Percentiles rank a stretch among this genome's conserved stretches.
Evolutionary conservation across 2,113 vertebrate species (phyloP).

Genomic region (Prinia subflava): DNA sequence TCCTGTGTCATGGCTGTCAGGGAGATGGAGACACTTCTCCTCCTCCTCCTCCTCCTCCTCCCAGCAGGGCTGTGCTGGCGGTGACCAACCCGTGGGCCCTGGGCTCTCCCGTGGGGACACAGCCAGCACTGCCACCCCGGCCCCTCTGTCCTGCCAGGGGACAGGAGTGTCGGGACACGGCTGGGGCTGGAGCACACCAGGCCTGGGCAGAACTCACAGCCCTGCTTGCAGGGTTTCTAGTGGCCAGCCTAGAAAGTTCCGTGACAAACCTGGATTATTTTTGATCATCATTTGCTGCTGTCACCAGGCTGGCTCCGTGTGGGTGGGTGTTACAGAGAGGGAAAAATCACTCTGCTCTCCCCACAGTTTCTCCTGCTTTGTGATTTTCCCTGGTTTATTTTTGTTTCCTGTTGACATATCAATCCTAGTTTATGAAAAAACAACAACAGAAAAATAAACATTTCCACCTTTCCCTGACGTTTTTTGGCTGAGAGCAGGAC

Average conservation of each 20-base stretch:
- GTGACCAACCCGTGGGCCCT: too few species aligned
- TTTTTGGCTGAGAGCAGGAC: background rate
- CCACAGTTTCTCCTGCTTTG: background rate
- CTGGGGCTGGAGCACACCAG: background rate
- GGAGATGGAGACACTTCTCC: background rate
- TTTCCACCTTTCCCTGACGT: background rate
- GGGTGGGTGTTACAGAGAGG: background rate
- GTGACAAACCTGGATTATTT: background rate
- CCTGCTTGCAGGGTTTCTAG: rapidly evolving
- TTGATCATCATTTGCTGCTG: background rate
- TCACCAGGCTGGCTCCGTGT: background rate
- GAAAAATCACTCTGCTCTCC: background rate
- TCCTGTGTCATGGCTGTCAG: background rate
- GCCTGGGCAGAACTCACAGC: background rate
- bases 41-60: background rate
- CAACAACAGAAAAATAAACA: background rate
- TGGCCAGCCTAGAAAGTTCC: background rate
- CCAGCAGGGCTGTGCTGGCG: too few species aligned
- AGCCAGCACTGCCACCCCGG: background rate
- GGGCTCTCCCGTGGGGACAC: background rate
- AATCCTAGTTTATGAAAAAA: background rate
- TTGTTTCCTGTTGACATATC: background rate
- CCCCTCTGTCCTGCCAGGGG: background rate
- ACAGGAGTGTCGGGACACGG: background rate
- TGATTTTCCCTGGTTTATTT: background rate